phyloP scores from a whole-genome alignment of 2,888 invertebrate species.

The Drosophila koepferae region DNA sequence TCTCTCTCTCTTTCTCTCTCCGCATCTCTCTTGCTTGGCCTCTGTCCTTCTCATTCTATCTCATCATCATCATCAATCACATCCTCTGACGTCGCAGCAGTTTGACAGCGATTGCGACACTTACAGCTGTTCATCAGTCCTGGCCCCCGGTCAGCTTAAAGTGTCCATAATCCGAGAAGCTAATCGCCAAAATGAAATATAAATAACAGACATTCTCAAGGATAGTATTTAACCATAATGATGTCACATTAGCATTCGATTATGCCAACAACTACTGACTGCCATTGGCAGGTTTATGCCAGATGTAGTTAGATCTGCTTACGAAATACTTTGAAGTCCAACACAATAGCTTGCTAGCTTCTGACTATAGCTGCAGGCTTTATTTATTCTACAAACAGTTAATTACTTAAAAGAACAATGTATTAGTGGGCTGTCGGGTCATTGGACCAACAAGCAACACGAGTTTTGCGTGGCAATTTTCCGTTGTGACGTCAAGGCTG shows the following conservation, averaged over 20 bases:
- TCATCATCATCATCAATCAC: conserved; percentile 73
- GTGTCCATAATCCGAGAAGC: conserved; percentile 36
- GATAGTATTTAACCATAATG: conserved; percentile 19
- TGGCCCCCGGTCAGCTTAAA: conserved; percentile 47
- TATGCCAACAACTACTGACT: background rate
- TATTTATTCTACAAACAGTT: background rate
- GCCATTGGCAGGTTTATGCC: background rate
- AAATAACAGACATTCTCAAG: conserved; percentile 17
- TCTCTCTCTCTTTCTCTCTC: background rate
- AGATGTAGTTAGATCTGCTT: too few relatives aligned
- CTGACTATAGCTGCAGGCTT: background rate
- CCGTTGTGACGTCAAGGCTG: background rate
- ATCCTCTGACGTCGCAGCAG: conserved; percentile 45
- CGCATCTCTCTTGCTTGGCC: background rate
- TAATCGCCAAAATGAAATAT: conserved; percentile 37
- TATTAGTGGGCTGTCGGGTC: background rate
- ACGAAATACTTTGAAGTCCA: background rate
- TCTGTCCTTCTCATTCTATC: background rate
- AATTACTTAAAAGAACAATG: background rate
- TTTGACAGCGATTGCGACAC: conserved; percentile 78
- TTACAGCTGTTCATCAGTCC: conserved; percentile 70
- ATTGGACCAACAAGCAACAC: background rate
- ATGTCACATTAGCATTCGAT: conserved; percentile 25
- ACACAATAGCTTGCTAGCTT: background rate
- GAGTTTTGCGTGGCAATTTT: background rate